Evolutionary conservation across 2,797 vertebrate species (phyloP).

Genomic region (Bucorvus abyssinicus): DNA sequence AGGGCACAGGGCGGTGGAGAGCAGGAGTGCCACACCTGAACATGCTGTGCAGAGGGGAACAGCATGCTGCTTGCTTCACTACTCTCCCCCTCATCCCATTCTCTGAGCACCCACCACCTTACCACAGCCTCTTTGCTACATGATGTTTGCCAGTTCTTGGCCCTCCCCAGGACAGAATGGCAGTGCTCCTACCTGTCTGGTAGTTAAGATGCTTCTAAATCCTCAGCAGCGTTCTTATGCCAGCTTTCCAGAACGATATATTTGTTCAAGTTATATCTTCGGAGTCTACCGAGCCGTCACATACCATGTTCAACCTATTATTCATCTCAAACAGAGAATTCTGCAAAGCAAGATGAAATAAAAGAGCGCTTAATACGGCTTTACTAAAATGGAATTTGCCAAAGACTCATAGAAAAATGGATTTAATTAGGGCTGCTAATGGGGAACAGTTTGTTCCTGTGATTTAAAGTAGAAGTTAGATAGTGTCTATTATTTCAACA

Average conservation of each 20-base stretch:
- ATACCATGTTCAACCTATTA: neutral
- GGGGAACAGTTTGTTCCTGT: conserved; percentile 67
- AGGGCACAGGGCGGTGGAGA: neutral
- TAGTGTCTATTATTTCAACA: conserved; percentile 68
- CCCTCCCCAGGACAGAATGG: neutral
- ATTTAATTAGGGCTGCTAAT: conserved; percentile 82
- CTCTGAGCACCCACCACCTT: neutral
- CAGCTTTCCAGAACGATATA: neutral
- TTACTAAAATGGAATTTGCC: conserved; percentile 76
- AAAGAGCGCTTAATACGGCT: conserved; percentile 65
- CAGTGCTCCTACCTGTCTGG: neutral
- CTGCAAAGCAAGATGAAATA: conserved; percentile 65
- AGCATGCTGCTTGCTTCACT: neutral
- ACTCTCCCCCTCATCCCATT: neutral
- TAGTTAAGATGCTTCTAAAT: neutral
- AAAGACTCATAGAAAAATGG: conserved; percentile 76
- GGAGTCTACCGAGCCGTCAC: neutral
- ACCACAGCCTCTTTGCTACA: neutral
- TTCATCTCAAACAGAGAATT: conserved; percentile 51
- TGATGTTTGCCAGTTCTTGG: neutral
- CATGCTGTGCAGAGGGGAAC: fast-evolving
- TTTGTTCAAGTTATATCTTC: neutral
- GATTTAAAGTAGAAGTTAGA: conserved; percentile 71
- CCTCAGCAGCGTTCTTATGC: neutral
- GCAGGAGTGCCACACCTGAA: neutral